Evolutionary conservation across 2,797 vertebrate genomes (phyloP), one percentile per base, ranked within the genome.

Genomic region (Salarias fasciatus): DNA sequence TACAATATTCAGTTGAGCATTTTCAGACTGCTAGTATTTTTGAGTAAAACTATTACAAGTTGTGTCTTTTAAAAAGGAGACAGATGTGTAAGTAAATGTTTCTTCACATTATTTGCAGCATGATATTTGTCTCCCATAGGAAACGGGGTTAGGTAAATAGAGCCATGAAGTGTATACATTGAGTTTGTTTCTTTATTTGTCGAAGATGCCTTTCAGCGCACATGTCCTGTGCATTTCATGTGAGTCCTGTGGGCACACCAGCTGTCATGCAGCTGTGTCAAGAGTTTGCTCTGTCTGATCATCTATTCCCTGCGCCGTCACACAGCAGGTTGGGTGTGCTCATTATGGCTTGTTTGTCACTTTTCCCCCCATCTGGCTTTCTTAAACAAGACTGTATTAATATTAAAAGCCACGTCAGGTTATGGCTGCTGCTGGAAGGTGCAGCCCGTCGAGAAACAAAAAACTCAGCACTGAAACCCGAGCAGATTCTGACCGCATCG

Each of bases 271-370:
- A 86, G 85, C 84, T 90, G 79, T 75, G 74, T 69, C 10, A 48
- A 65, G 79, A 73, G 82, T 79, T 68, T 42, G 9, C 77, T 83
- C 78, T 53, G 81, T 90, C 85, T 91, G 88, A 88, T 92, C 80
- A 83, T 90, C 64, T 80, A 84, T 75, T 82, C 86, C 89, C 85
- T 63, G 30, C 15, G 59, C 82, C 72, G 79, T 81, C 66, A 79
- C 79, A 77, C 85, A 88, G 82, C 86, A 89, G 89, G 79, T 77
- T 74, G 84, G 54, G 63, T 74, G 64, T 65, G 77, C 89, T 93
- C 89, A 93, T 92, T 92, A 93, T 66, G 64, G 86, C 88, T 89
- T 92, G 90, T 91, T 90, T 90, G 86, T 87, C 72, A 63, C 77
- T 71, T 84, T 82, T 75, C 73, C 63, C 59, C 62, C 85, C 89